Conservation (phyloP, 2,888 invertebrate species). For the Caenorhabditis sp. region DNA sequence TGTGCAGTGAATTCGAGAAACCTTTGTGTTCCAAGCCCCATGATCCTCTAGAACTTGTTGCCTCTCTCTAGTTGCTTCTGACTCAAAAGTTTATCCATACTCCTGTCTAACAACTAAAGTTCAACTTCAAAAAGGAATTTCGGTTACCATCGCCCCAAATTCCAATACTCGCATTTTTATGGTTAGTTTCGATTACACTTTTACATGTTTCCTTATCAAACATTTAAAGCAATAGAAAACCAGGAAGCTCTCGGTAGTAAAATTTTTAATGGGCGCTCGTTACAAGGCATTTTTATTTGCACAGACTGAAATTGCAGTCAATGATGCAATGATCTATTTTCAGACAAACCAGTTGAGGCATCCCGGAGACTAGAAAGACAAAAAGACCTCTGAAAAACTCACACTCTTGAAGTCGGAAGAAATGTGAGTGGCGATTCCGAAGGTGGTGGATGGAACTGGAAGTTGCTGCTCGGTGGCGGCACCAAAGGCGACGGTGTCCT, state of each 20-base stretch:
- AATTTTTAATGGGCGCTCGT: not conserved
- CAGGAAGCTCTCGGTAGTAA: not conserved
- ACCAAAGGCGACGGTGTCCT: constrained; percentile 83
- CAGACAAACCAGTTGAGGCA: too few relatives aligned
- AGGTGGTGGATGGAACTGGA: constrained; percentile 73
- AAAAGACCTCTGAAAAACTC: too few relatives aligned
- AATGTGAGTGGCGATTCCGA: constrained; percentile 77
- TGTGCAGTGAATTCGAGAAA: too few relatives aligned
- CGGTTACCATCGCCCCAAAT: not conserved
- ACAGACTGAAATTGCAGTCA: not conserved
- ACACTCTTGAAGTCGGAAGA: constrained; percentile 72
- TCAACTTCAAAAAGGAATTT: not conserved
- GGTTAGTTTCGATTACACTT: not conserved
- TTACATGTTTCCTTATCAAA: not conserved
- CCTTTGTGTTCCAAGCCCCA: too few relatives aligned
- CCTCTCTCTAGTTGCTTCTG: too few relatives aligned
- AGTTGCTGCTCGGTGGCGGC: constrained; percentile 64
- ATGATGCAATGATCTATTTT: not conserved
- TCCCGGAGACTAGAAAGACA: too few relatives aligned
- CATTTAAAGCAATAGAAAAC: not conserved
- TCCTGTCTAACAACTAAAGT: not conserved
- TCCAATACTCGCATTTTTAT: not conserved
- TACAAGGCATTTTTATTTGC: not conserved
- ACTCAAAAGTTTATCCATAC: too few relatives aligned
- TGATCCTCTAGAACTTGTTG: too few relatives aligned